Base-by-base conservation (phyloP, 2,113 vertebrate genomes). In the Clupea harengus region DNA sequence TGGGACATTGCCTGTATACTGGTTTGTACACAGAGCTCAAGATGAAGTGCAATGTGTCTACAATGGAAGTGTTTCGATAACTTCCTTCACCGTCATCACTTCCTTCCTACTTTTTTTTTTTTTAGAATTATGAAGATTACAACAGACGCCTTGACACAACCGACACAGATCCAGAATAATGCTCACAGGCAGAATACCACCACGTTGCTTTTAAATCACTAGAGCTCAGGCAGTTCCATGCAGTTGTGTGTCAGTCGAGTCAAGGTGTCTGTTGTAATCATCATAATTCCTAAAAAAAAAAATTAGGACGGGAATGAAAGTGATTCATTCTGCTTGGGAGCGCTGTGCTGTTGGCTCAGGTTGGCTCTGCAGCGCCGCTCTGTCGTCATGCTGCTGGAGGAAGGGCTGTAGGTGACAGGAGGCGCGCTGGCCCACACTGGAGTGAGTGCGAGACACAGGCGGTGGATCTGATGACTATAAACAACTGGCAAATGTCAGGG, bases 401-500 rank as follows among this genome's bases (percentile, higher is more conserved):
- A 60, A 20, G 20, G 18, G 39, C 39, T 39, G 39, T 39, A 39
- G 39, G 39, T 6, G 54, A 6, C 18, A 22, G 6, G 18, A 6
- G 18, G 54, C 18, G 50, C 11, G 10, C 15, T 10, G 15, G 50
- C 50, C 50, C 50, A 11, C 2, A 3, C 50, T 52, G 50, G 50
- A 52, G 50, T 39, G 39, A 39, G 39, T 22, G 54, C 20, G 22
- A 20, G 22, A 20, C 54, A 7, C 54, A 60, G 54, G 54, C 20
- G 4, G 52, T 54, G 52, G 52, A 54, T 45, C 54, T 91, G 93
- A 94, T 89, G 89, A 87, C 92, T 88, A 64, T 81, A 88, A 89
- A 92, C 94, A 95, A 93, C 92, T 94, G 94, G 91, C 85, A 87
- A 83, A 88, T 89, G 93, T 92, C 92, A 92, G 84, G 78, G 87